Evolutionary conservation across 2,113 vertebrate genomes (phyloP).

Genomic region (Accipiter cooperii): DNA sequence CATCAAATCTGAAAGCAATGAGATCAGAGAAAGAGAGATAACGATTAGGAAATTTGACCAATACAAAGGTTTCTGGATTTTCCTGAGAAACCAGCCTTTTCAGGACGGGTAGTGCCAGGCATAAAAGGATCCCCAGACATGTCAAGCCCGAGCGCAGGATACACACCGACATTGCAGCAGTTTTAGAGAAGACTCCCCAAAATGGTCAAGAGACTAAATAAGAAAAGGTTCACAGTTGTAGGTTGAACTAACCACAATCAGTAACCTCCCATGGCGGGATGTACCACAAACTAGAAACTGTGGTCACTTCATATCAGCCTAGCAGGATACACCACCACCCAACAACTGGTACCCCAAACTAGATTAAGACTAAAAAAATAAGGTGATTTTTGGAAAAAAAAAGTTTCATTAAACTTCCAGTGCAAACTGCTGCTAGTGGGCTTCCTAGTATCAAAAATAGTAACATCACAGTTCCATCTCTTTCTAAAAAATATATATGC

Average conservation of each 20-base stretch:
- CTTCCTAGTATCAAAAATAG: neutral
- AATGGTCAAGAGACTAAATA: neutral
- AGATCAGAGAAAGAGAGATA: neutral
- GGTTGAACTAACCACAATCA: neutral
- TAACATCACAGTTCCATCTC: neutral
- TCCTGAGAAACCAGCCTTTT: neutral
- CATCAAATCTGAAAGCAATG: neutral
- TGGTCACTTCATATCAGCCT: neutral
- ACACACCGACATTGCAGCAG: neutral
- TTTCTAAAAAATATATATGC: neutral
- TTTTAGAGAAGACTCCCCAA: neutral
- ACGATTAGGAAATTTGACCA: neutral
- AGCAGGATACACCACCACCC: neutral
- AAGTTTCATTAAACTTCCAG: neutral
- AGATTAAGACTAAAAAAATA: neutral
- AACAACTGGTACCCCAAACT: neutral
- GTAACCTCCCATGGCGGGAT: neutral
- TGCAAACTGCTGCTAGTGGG: neutral
- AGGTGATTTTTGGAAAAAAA: no score
- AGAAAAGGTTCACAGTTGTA: neutral
- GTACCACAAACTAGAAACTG: neutral
- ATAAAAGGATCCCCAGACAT: no score
- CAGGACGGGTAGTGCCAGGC: neutral
- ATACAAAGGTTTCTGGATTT: neutral
- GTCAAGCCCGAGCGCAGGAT: no score